phyloP scores from a whole-genome alignment of 92 coral and sea anemone species.

The Zoanthus gigantus region DNA sequence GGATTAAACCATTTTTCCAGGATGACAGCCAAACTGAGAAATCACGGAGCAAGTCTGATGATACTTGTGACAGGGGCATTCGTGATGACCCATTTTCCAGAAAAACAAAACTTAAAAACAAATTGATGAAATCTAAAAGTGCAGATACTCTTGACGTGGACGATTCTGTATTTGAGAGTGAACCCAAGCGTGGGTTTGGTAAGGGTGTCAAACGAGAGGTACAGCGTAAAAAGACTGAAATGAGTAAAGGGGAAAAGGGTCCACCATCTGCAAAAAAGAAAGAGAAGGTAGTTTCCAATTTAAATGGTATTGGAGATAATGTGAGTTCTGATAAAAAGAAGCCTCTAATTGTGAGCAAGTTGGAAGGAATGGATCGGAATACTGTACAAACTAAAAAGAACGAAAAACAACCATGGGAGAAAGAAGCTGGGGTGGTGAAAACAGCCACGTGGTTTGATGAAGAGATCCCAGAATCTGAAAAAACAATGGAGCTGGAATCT shows the following conservation, averaged over 20 bases:
- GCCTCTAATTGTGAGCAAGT: neutral
- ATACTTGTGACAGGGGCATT: slow-evolving; percentile 48
- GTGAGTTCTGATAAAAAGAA: neutral
- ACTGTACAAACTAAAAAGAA: slow-evolving; percentile 13
- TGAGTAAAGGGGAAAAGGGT: neutral
- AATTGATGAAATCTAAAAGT: slow-evolving; percentile 78
- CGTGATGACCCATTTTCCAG: slow-evolving; percentile 72
- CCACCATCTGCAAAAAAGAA: slow-evolving; percentile 8
- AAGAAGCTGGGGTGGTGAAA: slow-evolving; percentile 64
- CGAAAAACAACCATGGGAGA: slow-evolving; percentile 12
- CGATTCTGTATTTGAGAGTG: slow-evolving; percentile 25
- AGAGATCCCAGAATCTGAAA: slow-evolving; percentile 70
- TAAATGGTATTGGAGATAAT: neutral
- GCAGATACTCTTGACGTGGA: slow-evolving; percentile 63
- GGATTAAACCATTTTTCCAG: slow-evolving; percentile 61
- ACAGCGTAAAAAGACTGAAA: slow-evolving; percentile 12
- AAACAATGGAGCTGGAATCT: slow-evolving; percentile 51
- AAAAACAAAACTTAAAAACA: slow-evolving; percentile 44
- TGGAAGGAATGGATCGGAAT: neutral
- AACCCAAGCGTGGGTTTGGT: slow-evolving; percentile 31
- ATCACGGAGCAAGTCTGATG: slow-evolving; percentile 55
- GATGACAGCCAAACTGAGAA: slow-evolving; percentile 50
- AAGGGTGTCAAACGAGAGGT: slow-evolving; percentile 41
- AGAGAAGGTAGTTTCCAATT: neutral
- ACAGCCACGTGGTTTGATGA: slow-evolving; percentile 88